Base-by-base conservation (phyloP, 2,113 vertebrate genomes). In the Raphicerus campestris region DNA sequence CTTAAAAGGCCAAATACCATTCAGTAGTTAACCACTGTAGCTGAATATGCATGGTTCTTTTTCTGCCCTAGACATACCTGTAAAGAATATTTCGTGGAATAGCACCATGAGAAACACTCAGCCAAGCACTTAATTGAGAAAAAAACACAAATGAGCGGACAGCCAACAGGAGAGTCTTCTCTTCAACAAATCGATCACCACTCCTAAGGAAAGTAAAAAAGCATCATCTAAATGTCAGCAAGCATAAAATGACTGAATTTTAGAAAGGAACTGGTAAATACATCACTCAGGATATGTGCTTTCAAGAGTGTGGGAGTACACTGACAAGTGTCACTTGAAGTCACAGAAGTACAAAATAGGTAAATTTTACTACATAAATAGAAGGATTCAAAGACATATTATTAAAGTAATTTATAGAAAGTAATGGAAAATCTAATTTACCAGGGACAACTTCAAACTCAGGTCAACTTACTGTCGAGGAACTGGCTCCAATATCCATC, bases 111-210 rank as follows among this genome's bases (percentile, higher is more conserved):
- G 99, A 99, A 98, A 99, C 99, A 85, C 99, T 99, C 97, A 99
- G 99, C 99, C 99, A 99, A 8, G 99, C 99, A 6, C 99, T 99
- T 97, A 99, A 99, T 98, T 99, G 99, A 93, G 99, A 99, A 99
- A 99, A 99, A 98, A 99, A 99, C 95, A 99, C 99, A 93, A 99
- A 99, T 28, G 99, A 99, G 92, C 99, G 99, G 56, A 99, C 99
- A 61, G 99, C 99, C 98, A 99, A 90, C 87, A 99, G 98, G 90
- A 99, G 99, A 7, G 99, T 99, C 98, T 99, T 99, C 99, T 99
- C 99, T 97, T 99, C 99, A 96, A 99, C 99, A 98, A 99, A 99
- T 82, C 99, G 99, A 98, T 99, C 99, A 0, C 99, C 99, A 26
- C 98, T 99, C 98, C 99, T 99, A 96, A 97, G 80, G 0, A 28